Conservation (phyloP, 2,797 vertebrate species). For the Nyctibius grandis region DNA sequence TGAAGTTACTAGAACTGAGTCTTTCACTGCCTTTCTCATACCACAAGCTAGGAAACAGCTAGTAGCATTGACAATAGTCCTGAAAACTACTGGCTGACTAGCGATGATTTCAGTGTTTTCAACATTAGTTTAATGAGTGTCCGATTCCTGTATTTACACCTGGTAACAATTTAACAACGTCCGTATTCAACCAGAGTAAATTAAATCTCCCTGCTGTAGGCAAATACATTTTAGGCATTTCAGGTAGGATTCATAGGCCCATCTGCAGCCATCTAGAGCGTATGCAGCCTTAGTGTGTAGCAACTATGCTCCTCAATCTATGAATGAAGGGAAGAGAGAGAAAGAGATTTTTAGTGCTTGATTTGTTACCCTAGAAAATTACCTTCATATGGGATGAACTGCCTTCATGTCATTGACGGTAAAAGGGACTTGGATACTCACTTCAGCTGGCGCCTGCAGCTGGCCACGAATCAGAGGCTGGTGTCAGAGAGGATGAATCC, state of each 20-base stretch:
- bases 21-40: not conserved
- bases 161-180: not conserved
- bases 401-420: accelerated
- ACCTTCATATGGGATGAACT: not conserved
- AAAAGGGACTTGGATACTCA: not conserved
- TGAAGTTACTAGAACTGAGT: not conserved
- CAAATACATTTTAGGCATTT: not conserved
- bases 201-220: not conserved
- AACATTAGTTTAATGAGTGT: not conserved
- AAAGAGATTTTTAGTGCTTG: not conserved
- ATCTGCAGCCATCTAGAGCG: not conserved
- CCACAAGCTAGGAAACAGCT: not conserved
- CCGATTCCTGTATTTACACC: not conserved
- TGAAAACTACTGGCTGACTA: not conserved
- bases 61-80: not conserved
- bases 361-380: not conserved
- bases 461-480: not conserved
- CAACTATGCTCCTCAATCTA: not conserved
- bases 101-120: not conserved
- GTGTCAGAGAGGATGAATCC: not conserved
- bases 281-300: not conserved
- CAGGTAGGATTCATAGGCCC: not conserved
- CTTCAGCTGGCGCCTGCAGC: not conserved
- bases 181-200: not conserved
- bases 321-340: not conserved